A percentile compares a stretch with the other conserved stretches of the same genome.
phyloP scores from a whole-genome alignment of 2,888 invertebrate species.

The Anaspis maculata region DNA sequence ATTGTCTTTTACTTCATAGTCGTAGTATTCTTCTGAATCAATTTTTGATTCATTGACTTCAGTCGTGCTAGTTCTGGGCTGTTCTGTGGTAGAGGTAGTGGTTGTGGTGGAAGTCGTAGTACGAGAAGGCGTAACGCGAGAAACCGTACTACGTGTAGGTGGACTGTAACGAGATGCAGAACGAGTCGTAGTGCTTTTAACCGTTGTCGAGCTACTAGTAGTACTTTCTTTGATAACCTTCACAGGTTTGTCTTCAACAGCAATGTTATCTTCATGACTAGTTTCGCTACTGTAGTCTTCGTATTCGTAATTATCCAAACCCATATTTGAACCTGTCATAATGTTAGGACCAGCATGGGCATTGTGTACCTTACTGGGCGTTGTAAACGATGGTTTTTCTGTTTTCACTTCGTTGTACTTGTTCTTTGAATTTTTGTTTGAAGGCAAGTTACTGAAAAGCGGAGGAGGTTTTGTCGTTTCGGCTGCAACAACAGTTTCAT shows the following conservation, averaged over 20 bases:
- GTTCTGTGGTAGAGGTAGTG: slow-evolving; percentile 11
- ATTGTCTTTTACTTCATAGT: slow-evolving; percentile 18
- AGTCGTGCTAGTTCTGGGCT: slow-evolving; percentile 17
- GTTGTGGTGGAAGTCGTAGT: slow-evolving; percentile 15
- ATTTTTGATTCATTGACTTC: too few species aligned
- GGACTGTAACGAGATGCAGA: too few species aligned
- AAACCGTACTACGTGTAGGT: neutral
- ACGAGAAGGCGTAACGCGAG: slow-evolving; percentile 14
- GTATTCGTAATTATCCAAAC: slow-evolving; percentile 31
- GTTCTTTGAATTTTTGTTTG: slow-evolving; percentile 18
- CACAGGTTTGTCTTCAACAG: slow-evolving; percentile 27
- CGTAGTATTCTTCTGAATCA: slow-evolving; percentile 18
- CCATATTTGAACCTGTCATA: slow-evolving; percentile 27
- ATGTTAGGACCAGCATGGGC: slow-evolving; percentile 26
- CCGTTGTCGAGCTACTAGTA: too few species aligned
- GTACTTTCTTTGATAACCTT: too few species aligned
- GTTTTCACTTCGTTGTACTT: slow-evolving; percentile 14
- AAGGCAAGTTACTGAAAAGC: slow-evolving; percentile 23
- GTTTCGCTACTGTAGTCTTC: slow-evolving; percentile 30
- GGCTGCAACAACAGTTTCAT: slow-evolving; percentile 30
- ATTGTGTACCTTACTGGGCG: too few species aligned
- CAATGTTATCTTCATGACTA: slow-evolving; percentile 28
- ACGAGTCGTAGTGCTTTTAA: too few species aligned
- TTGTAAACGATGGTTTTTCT: slow-evolving; percentile 16
- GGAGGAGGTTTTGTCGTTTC: slow-evolving; percentile 20